Conservation (phyloP, 2,888 invertebrate species). For the Euplagia quadripunctaria region DNA sequence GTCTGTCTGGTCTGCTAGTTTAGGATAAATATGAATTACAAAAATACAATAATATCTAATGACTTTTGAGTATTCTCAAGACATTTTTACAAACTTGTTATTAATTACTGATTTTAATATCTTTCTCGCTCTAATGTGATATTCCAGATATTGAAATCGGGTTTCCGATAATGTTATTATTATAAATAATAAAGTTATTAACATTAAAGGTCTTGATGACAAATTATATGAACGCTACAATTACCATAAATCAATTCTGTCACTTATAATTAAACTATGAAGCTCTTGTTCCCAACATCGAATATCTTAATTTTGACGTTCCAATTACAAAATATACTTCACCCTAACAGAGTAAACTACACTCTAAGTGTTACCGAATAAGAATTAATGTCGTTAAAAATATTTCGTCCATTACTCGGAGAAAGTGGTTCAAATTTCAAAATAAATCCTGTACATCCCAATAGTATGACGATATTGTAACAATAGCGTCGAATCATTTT, state of each 20-base stretch:
- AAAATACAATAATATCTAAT: too few species aligned
- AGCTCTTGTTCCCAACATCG: constrained; percentile 44
- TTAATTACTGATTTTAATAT: too few species aligned
- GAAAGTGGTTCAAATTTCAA: constrained; percentile 47
- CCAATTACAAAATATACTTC: constrained; percentile 36
- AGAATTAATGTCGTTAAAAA: constrained; percentile 18
- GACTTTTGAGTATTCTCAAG: too few species aligned
- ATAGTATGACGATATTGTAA: constrained; percentile 26
- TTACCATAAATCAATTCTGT: constrained; percentile 43
- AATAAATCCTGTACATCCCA: constrained; percentile 38
- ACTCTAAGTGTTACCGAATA: background rate
- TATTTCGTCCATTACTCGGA: constrained; percentile 16
- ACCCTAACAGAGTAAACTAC: constrained; percentile 15
- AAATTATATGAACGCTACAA: constrained; percentile 31
- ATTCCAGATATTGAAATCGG: background rate
- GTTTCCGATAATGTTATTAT: background rate
- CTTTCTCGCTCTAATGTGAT: too few species aligned
- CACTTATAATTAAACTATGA: constrained; percentile 50
- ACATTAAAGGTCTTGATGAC: constrained; percentile 23
- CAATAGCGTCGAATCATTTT: constrained; percentile 28
- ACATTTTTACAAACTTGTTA: too few species aligned
- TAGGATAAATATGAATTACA: too few species aligned
- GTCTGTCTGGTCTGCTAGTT: too few species aligned
- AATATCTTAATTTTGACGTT: constrained; percentile 39
- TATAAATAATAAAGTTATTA: background rate